Conservation (phyloP, 2,888 invertebrate species). For the Pocota personata region DNA sequence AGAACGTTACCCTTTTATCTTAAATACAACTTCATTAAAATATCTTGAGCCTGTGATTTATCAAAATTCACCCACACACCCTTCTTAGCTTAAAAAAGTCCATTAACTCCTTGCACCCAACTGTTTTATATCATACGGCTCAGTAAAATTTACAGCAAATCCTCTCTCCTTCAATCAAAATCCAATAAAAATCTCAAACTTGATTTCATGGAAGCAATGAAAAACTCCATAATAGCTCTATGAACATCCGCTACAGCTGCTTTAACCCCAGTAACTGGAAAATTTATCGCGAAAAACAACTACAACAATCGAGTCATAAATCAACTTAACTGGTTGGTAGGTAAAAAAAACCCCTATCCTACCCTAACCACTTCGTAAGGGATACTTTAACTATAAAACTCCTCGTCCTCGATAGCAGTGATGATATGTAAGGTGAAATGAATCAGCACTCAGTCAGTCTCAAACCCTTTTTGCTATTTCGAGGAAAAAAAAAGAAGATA, state of each 20-base stretch:
- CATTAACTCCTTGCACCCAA: background rate
- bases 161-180: constrained; percentile 29
- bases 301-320: constrained; percentile 58
- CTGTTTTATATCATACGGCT: background rate
- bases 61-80: background rate
- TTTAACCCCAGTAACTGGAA: constrained; percentile 27
- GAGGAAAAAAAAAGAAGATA: too few relatives aligned
- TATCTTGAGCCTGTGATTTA: background rate
- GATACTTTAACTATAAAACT: constrained; percentile 34
- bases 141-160: background rate
- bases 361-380: background rate
- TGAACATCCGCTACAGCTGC: constrained; percentile 50
- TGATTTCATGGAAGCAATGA: constrained; percentile 7
- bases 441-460: constrained; percentile 27
- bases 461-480: constrained; percentile 14
- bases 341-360: background rate
- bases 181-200: constrained; percentile 29
- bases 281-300: constrained; percentile 51
- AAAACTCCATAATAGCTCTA: constrained; percentile 37
- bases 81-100: too few relatives aligned
- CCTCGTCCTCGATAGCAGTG: background rate
- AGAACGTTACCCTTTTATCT: too few relatives aligned
- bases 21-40: background rate
- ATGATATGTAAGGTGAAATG: constrained; percentile 54
- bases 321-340: constrained; percentile 43